Evolutionary conservation across 2,113 vertebrate genomes (phyloP), one percentile per base, ranked within the genome.

Genomic region (Haplotaxodon microlepis): DNA sequence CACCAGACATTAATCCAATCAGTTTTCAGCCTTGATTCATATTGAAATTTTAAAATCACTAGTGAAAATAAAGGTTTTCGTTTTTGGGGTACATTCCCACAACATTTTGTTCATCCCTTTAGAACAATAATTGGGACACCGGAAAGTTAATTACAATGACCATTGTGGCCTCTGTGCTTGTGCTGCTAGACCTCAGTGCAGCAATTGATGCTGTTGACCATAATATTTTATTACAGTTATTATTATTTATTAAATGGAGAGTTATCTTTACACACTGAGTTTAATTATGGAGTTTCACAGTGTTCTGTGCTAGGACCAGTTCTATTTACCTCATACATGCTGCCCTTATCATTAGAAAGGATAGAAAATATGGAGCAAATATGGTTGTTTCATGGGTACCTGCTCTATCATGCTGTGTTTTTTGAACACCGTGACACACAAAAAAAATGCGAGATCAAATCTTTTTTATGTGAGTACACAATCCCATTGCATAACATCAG

Each of bases 301-400:
- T 1, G 56, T 0, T 57, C 56, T 57, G 56, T 29, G 56, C 24
- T 57, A 57, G 0, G 56, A 29, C 56, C 56, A 57, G 24, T 57
- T 57, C 13, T 57, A 29, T 57, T 57, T 57, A 57, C 3, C 24
- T 57, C 56, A 57, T 57, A 16, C 13, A 5, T 29, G 56, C 24
- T 29, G 0, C 13, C 56, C 0, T 57, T 57, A 29, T 57, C 56
- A 29, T 57, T 57, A 29, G 56, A 29, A 57, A 57, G 56, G 56
- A 57, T 57, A 29, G 24, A 57, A 57, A 57, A 57, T 57, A 29
- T 29, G 56, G 13, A 57, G 0, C 24, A 57, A 29, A 57, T 57
- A 57, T 29, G 24, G 56, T 29, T 57, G 56, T 57, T 57, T 57
- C 7, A 29, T 57, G 56, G 13, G 0, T 29, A 1, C 13, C 56